These are phyloP conservation scores for Aurelia aurita DNA, from an alignment of 30 jellyfish, hydroid and myxozoan genomes.

Conservation along the genomic window DNA sequence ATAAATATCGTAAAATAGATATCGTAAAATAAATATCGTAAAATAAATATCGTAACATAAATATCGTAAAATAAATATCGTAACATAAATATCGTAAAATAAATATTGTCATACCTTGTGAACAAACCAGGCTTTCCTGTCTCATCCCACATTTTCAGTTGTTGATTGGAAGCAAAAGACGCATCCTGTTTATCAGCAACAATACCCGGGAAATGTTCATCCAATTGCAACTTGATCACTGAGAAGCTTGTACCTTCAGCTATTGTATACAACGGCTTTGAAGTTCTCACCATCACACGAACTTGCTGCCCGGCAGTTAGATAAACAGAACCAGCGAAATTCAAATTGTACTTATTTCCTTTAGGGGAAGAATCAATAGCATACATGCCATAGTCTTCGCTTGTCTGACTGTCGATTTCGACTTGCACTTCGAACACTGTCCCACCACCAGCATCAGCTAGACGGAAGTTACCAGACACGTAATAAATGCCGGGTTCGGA, in stretches of 20 bases:
- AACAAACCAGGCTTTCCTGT: constrained; percentile 71
- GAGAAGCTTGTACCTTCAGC: constrained; percentile 73
- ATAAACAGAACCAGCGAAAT: constrained; percentile 84
- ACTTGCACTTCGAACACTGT: constrained; percentile 69
- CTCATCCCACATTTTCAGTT: constrained; percentile 65
- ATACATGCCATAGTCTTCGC: constrained; percentile 64
- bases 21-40: no score
- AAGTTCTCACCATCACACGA: constrained; percentile 56
- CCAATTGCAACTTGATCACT: constrained; percentile 83
- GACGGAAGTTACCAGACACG: constrained; percentile 62
- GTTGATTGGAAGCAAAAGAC: constrained; percentile 38
- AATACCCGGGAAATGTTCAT: constrained; percentile 85
- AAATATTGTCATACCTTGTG: constrained; percentile 54
- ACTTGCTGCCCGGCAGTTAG: constrained; percentile 80
- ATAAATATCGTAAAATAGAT: no score
- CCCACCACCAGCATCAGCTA: constrained; percentile 65
- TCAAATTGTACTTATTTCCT: constrained; percentile 44
- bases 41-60: no score
- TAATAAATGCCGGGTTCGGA: constrained; percentile 86
- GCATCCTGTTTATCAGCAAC: constrained; percentile 66
- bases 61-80: no score
- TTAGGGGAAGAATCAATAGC: constrained; percentile 64
- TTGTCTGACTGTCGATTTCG: constrained; percentile 67
- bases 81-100: no score
- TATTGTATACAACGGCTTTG: constrained; percentile 43